Evolutionary conservation across 1,140 invertebrate genomes (phyloP), one percentile per base, ranked within the genome.

Genomic region (Megalopta genalis): DNA sequence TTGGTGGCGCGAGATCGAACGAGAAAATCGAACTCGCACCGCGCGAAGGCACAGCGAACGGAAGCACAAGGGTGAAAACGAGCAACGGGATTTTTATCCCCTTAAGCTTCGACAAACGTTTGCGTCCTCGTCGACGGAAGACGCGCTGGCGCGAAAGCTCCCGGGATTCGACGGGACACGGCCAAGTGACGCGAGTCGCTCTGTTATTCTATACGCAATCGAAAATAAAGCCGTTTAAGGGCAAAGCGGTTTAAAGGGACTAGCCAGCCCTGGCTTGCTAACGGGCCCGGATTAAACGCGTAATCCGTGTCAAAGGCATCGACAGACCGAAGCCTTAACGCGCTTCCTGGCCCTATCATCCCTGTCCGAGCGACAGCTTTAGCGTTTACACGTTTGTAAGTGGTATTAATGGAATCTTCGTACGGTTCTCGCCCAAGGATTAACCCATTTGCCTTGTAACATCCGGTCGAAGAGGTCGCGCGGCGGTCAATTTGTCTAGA

Each of bases 171-270:
- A 37, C 57, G 37, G 8, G 54, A 21, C 54, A 12, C 18, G n/a
- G 23, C 37, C 27, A 57, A 57, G 39, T 49, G 49, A 42, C 46
- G 27, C n/a, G 14, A 52, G 7, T 21, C 37, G 37, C 27, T 59
- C 64, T 16, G 25, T 49, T 62, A 32, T 46, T 60, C 23, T 37
- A 42, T 49, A 27, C 39, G 27, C 74, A 57, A 77, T 77, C 74
- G 49, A 69, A 77, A 77, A 77, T 77, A 77, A 69, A 77, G 65
- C 65, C 74, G 66, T 77, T 77, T 60, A 77, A 65, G 66, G 74
- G 49, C 18, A 49, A 77, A 77, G 39, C 74, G 74, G 54, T 68
- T 69, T 69, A 67, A 77, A 54, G 74, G 39, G 8, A 9, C 23
- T 23, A 57, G 72, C 54, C 23, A 75, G 2, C 25, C 60, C 49